These are phyloP conservation scores for Dimorphilus gyrociliatus DNA, from an alignment of 2,888 invertebrate genomes.

Conservation along the genomic window DNA sequence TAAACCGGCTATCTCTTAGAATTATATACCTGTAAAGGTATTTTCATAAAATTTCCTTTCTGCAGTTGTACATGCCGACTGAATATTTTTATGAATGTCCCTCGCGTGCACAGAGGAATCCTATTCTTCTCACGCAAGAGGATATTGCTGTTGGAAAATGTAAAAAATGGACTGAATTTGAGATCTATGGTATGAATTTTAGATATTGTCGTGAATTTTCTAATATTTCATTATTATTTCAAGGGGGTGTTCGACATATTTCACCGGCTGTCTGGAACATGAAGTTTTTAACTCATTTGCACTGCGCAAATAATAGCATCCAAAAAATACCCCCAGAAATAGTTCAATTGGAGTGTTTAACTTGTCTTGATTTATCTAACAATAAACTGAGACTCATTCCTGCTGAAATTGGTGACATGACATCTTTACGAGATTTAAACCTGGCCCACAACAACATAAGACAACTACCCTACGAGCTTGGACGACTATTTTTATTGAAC, in stretches of 20 bases:
- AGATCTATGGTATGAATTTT: too few species aligned
- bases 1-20: too few species aligned
- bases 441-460: slow-evolving; percentile 84
- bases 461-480: slow-evolving; percentile 85
- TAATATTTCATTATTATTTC: slow-evolving; percentile 7
- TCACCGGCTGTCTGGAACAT: slow-evolving; percentile 79
- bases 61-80: too few species aligned
- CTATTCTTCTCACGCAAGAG: background rate
- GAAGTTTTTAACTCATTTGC: slow-evolving; percentile 77
- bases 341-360: slow-evolving; percentile 61
- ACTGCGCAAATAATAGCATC: slow-evolving; percentile 86
- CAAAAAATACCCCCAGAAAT: slow-evolving; percentile 80
- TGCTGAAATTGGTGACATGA: slow-evolving; percentile 86
- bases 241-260: slow-evolving; percentile 84
- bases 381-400: slow-evolving; percentile 88
- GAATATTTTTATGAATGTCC: too few species aligned
- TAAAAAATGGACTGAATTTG: background rate
- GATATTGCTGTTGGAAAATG: slow-evolving; percentile 1
- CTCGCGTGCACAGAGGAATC: background rate
- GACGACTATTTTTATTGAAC: slow-evolving; percentile 88
- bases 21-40: too few species aligned
- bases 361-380: slow-evolving; percentile 74
- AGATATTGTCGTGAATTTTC: too few species aligned
- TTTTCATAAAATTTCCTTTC: too few species aligned
- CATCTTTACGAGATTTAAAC: slow-evolving; percentile 80